These are phyloP conservation scores for Bombus sibiricus DNA, from an alignment of 1,140 invertebrate genomes.

Conservation along the genomic window DNA sequence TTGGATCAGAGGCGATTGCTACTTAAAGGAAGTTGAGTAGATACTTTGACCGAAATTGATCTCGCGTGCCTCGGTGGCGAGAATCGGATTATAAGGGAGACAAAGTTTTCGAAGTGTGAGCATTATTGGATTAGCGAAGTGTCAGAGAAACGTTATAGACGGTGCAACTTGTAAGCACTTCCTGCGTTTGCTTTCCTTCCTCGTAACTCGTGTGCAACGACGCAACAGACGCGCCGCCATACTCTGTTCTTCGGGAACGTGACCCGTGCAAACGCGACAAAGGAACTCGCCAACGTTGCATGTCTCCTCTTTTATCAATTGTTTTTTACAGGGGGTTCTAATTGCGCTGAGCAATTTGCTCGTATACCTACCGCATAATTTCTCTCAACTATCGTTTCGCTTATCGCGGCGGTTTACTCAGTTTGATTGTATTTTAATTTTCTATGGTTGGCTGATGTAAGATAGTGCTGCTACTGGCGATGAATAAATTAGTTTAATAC, in stretches of 20 bases:
- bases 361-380: background rate
- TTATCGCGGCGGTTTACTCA: background rate
- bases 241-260: background rate
- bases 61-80: constrained; percentile 1
- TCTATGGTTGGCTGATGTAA: background rate
- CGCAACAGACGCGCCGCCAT: background rate
- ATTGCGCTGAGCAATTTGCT: constrained; percentile 12
- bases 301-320: constrained; percentile 7
- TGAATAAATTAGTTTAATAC: background rate
- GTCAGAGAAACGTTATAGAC: constrained; percentile 13
- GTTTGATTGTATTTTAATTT: background rate
- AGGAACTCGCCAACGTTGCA: constrained; percentile 9
- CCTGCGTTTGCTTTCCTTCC: background rate
- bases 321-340: background rate
- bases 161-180: background rate
- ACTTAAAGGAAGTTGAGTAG: background rate
- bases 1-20: background rate
- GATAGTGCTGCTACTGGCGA: background rate
- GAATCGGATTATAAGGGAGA: constrained; percentile 28
- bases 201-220: background rate
- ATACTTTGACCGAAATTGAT: constrained; percentile 27
- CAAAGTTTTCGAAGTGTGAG: constrained; percentile 28
- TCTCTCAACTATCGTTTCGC: background rate
- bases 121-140: constrained; percentile 30
- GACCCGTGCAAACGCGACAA: background rate